Conservation (phyloP, 2,113 vertebrate species). For the Choloepus hoffmanni region DNA sequence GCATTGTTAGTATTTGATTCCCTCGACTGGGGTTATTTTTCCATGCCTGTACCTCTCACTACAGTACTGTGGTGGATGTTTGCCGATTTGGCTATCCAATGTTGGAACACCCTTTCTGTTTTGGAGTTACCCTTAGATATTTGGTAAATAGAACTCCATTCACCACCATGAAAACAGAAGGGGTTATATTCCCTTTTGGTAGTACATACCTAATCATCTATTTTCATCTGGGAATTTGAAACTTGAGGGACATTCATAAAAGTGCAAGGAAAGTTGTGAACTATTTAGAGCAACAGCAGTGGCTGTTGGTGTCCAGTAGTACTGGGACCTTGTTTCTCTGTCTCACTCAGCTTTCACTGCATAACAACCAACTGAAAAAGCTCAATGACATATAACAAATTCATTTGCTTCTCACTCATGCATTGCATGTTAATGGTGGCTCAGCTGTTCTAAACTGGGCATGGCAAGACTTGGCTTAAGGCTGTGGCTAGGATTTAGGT, state of each 20-base stretch:
- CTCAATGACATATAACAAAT: neutral
- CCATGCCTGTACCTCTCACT: neutral
- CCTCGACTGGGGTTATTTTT: neutral
- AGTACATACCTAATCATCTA: neutral
- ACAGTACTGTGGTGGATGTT: neutral
- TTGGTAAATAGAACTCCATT: neutral
- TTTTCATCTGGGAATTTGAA: conserved; percentile 7
- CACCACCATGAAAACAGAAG: neutral
- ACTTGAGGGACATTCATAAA: neutral
- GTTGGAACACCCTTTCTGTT: neutral
- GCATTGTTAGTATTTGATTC: neutral
- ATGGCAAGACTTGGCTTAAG: neutral
- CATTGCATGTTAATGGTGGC: neutral
- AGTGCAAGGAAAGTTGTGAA: neutral
- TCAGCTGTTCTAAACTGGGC: neutral
- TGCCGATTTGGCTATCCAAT: neutral
- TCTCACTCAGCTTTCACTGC: neutral
- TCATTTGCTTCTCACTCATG: neutral
- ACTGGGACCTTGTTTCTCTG: neutral
- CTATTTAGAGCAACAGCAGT: neutral
- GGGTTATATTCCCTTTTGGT: neutral
- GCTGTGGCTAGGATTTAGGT: neutral
- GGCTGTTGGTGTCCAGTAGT: neutral
- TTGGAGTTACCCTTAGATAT: neutral
- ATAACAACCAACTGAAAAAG: neutral